These are phyloP conservation scores for Clinocottus analis DNA, from an alignment of 2,113 vertebrate genomes.

Conservation along the genomic window DNA sequence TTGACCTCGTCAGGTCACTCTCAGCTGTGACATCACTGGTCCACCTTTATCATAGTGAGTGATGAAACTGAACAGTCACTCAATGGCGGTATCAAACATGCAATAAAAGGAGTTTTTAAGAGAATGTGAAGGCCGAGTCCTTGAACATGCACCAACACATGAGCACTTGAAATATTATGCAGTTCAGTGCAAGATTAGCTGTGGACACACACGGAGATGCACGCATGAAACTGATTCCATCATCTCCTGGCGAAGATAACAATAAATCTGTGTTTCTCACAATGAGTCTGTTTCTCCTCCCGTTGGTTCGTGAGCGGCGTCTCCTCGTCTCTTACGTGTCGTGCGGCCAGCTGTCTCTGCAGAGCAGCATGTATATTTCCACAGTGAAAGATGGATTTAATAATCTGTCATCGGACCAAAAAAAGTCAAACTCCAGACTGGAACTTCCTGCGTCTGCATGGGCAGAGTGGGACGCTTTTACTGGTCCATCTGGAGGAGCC, in stretches of 20 bases:
- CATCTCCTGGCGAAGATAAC: neutral
- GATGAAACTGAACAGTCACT: no score
- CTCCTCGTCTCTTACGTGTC: slow-evolving; percentile 10
- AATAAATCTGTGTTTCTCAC: neutral
- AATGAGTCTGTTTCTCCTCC: neutral
- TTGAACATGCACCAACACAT: no score
- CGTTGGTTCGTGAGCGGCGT: neutral
- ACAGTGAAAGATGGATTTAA: slow-evolving; percentile 61
- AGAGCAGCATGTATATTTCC: slow-evolving; percentile 23
- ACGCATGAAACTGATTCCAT: neutral
- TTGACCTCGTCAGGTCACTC: no score
- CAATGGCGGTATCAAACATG: no score
- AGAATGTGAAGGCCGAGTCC: no score
- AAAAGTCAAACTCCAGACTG: slow-evolving; percentile 55
- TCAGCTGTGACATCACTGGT: no score
- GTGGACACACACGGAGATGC: neutral
- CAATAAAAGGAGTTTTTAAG: no score
- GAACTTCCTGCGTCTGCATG: slow-evolving; percentile 67
- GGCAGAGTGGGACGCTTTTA: slow-evolving; percentile 55
- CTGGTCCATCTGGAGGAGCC: slow-evolving; percentile 58
- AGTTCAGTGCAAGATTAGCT: neutral
- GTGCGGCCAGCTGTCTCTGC: slow-evolving; percentile 37
- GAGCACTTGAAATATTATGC: no score
- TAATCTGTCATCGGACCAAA: slow-evolving; percentile 57
- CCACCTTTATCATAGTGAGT: no score